These are phyloP conservation scores for Drosophila setifemur DNA, from an alignment of 1,140 invertebrate species.

Conservation along the genomic window DNA sequence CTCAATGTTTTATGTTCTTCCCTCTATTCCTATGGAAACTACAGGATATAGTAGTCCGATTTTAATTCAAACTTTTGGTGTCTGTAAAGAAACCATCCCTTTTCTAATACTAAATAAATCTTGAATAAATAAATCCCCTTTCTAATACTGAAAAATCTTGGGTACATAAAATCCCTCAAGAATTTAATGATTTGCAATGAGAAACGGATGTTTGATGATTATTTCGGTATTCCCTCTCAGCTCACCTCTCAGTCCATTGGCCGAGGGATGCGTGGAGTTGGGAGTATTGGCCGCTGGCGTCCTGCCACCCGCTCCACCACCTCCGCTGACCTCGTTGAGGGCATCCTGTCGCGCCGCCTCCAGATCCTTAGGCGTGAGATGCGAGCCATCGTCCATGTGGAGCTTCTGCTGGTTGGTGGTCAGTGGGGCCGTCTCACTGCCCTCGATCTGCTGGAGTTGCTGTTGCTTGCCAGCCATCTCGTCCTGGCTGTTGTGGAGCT, in stretches of 20 bases:
- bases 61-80: too few relatives aligned
- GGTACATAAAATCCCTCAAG: too few relatives aligned
- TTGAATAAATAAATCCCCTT: too few relatives aligned
- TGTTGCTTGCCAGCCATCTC: slow-evolving; percentile 41
- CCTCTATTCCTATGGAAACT: too few relatives aligned
- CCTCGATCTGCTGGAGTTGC: slow-evolving; percentile 65
- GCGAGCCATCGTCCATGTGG: slow-evolving; percentile 65
- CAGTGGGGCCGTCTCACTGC: slow-evolving; percentile 75
- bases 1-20: too few relatives aligned
- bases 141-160: too few relatives aligned
- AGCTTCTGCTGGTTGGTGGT: slow-evolving; percentile 78
- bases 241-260: slow-evolving; percentile 76
- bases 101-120: too few relatives aligned
- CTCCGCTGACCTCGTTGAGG: slow-evolving; percentile 17
- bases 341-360: slow-evolving; percentile 66
- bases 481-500: slow-evolving; percentile 57
- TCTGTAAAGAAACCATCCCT: too few relatives aligned
- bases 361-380: slow-evolving; percentile 63
- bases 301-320: slow-evolving; percentile 25
- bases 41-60: too few relatives aligned
- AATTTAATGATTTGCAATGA: background rate
- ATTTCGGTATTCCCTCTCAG: background rate
- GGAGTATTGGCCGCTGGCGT: slow-evolving; percentile 64
- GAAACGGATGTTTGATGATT: background rate
- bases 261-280: slow-evolving; percentile 63